Evolutionary conservation across 2,888 invertebrate genomes (phyloP), one percentile per base, ranked within the genome.

Genomic region (Hyposoter didymator): DNA sequence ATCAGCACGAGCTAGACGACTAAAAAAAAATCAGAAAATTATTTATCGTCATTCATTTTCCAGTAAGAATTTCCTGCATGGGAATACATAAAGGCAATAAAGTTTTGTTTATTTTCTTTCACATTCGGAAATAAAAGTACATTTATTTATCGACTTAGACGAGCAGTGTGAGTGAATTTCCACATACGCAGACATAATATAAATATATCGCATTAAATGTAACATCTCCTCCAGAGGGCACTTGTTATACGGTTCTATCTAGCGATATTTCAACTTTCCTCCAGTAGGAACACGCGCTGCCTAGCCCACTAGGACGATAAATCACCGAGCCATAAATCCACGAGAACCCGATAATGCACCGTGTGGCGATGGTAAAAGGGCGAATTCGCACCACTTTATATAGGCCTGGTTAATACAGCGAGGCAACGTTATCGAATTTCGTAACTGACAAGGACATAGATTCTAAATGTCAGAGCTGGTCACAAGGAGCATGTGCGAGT

Each of bases 311-410:
- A 80, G 86, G 83, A 84, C 87, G 86, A 90, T 90, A 90, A 90
- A 90, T 90, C 90, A 84, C 82, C 82, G 84, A 85, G 87, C 88
- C 88, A 88, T 90, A 90, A 90, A 90, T 90, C 87, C 85, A 84
- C 55, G 78, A 59, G 75, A 70, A 75, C 67, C 84, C 86, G 86
- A 84, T 84, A 84, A 86, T 82, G 81, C 66, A 78, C 74, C 74
- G 70, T 67, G 86, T 84, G 85, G 76, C 80, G 85, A 85, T 74
- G 85, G 85, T 85, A 81, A 81, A 85, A 80, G 80, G 83, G 83
- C 85, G 74, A 83, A 85, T 83, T 85, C 83, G 62, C 83, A 64
- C 45, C 76, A 66, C 75, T 66, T 79, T 76, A 82, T 82, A 79
- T 66, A 82, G 64, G 39, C 72, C 43, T 82, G 85, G 84, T 86